Base-by-base conservation (phyloP, 2,888 invertebrate species). In the Microdon myrmicae region DNA sequence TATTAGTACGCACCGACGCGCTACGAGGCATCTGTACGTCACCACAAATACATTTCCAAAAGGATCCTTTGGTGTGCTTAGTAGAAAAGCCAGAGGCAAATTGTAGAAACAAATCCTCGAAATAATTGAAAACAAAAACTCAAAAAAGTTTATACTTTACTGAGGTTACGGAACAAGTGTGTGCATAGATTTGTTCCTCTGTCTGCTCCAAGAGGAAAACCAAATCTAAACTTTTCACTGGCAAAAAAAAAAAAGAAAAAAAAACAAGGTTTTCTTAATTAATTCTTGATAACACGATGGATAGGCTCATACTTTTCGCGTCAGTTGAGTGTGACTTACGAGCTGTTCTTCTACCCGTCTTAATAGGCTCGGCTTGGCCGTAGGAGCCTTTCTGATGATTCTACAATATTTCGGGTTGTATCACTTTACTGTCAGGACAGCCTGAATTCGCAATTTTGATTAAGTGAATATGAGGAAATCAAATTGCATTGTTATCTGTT, bases 211-310 rank as follows among this genome's bases (percentile, higher is more conserved):
- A 14, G 14, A 6, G 48, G 43, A 60, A 55, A 53, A 58, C 41
- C 37, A 55, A 60, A 61, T 55, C 20, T 47, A 67, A 67, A 60
- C 48, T 60, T 60, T 61, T 59, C 49, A 55, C 51, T 51, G 37
- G 43, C 37, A 45, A 60, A 60, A n/a, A n/a, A n/a, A n/a, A n/a
- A n/a, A n/a, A n/a, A n/a, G n/a, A n/a, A n/a, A n/a, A n/a, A n/a
- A n/a, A 54, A 67, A 60, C 54, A 61, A 67, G 61, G 55, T 55
- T 67, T 67, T 61, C 67, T 51, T 61, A 67, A 67, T 67, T 67
- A 67, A 67, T 67, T 67, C 67, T 55, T 67, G 60, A 67, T 67
- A 60, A 67, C 61, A 61, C 60, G 61, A 67, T n/a, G n/a, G n/a
- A n/a, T n/a, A n/a, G n/a, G n/a, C n/a, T n/a, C n/a, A n/a, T n/a